These are phyloP conservation scores for Melieria crassipennis DNA, from an alignment of 2,888 invertebrate genomes.

Conservation along the genomic window DNA sequence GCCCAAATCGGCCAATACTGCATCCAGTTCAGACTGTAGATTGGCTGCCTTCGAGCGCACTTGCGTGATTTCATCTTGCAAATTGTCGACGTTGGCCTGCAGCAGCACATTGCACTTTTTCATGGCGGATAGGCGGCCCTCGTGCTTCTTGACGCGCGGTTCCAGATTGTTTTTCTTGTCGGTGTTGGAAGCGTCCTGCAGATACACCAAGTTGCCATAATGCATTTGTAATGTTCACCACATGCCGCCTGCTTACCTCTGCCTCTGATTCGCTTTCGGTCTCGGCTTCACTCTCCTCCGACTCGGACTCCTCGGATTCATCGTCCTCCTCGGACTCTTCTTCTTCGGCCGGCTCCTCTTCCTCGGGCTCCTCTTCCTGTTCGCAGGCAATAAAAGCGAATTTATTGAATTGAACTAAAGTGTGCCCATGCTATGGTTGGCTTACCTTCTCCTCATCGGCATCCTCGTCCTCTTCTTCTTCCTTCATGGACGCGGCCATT, in stretches of 20 bases:
- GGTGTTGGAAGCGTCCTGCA: constrained; percentile 73
- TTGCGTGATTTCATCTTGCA: constrained; percentile 86
- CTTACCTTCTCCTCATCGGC: constrained; percentile 68
- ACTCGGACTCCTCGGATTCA: constrained; percentile 72
- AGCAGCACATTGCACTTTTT: constrained; percentile 89
- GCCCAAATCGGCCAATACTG: constrained; percentile 85
- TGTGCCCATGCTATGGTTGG: not conserved
- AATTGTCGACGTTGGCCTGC: constrained; percentile 86
- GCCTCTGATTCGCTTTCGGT: constrained; percentile 71
- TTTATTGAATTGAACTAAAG: not conserved
- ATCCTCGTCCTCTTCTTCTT: constrained; percentile 76
- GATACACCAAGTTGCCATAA: not conserved
- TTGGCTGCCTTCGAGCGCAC: constrained; percentile 82
- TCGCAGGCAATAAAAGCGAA: too few species aligned
- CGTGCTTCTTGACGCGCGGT: constrained; percentile 77
- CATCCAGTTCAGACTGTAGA: constrained; percentile 85
- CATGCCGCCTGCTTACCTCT: constrained; percentile 67
- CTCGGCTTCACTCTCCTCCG: constrained; percentile 68
- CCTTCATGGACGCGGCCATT: constrained; percentile 89
- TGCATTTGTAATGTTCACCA: too few species aligned
- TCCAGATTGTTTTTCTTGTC: constrained; percentile 75
- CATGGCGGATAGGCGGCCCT: constrained; percentile 79
- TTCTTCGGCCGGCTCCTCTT: constrained; percentile 65
- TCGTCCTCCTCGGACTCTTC: constrained; percentile 64
- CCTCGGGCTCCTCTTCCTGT: constrained; percentile 52